These are phyloP conservation scores for Eupithecia abbreviata DNA, from an alignment of 2,888 invertebrate species.

Conservation along the genomic window DNA sequence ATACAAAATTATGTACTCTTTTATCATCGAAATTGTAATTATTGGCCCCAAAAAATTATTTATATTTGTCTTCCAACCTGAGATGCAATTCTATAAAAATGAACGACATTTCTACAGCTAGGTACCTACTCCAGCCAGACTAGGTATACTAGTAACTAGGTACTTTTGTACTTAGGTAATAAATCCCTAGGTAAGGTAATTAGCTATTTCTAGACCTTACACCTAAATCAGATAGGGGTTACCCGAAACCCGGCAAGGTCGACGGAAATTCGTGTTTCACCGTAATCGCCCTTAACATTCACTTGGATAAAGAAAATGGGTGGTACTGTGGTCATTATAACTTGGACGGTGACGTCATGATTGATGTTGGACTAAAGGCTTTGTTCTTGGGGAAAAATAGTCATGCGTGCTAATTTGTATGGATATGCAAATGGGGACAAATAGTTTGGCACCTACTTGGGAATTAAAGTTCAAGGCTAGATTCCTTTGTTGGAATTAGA, in stretches of 20 bases:
- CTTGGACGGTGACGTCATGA: constrained; percentile 48
- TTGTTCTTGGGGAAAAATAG: constrained; percentile 27
- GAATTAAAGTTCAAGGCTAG: constrained; percentile 9
- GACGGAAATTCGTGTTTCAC: constrained; percentile 46
- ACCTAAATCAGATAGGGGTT: constrained; percentile 37
- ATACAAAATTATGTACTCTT: too few species aligned
- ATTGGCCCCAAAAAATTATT: too few species aligned
- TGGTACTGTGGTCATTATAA: constrained; percentile 40
- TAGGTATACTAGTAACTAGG: not conserved
- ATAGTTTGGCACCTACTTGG: constrained; percentile 7
- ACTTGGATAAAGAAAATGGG: constrained; percentile 44
- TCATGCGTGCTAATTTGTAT: constrained; percentile 16
- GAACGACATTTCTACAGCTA: too few species aligned
- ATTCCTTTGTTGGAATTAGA: not conserved
- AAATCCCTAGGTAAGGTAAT: constrained; percentile 1
- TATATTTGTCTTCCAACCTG: too few species aligned
- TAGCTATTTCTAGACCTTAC: constrained; percentile 29
- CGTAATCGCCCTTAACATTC: constrained; percentile 53
- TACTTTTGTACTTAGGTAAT: not conserved
- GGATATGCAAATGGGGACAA: constrained; percentile 27
- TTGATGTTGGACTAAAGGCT: constrained; percentile 20
- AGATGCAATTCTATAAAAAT: too few species aligned
- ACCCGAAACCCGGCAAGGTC: constrained; percentile 49
- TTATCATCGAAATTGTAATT: too few species aligned
- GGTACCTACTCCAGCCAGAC: not conserved